Conservation (phyloP, 2,888 invertebrate species). For the Netelia melanura region DNA sequence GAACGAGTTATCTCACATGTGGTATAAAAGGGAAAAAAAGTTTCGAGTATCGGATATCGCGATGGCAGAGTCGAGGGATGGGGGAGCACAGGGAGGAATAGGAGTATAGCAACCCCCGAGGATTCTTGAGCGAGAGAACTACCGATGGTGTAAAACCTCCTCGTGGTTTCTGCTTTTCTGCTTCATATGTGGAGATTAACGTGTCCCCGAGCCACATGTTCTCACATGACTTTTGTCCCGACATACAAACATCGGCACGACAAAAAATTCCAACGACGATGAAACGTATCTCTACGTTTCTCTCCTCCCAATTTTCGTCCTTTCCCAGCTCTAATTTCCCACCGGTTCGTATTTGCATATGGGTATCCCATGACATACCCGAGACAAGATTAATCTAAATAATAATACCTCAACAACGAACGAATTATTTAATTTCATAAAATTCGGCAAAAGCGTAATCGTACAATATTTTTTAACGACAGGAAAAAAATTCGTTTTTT, state of each 20-base stretch:
- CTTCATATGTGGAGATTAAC: slow-evolving; percentile 82
- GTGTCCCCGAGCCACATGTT: slow-evolving; percentile 80
- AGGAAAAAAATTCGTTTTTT: no score
- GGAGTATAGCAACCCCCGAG: slow-evolving; percentile 51
- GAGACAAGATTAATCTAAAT: no score
- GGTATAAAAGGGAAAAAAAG: slow-evolving; percentile 5
- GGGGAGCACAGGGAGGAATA: slow-evolving; percentile 9
- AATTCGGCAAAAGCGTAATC: no score
- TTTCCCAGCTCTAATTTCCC: neutral
- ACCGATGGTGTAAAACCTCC: slow-evolving; percentile 72
- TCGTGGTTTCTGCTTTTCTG: slow-evolving; percentile 80
- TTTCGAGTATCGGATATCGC: neutral
- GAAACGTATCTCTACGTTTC: neutral
- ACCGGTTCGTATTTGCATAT: no score
- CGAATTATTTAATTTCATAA: no score
- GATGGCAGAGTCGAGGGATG: neutral
- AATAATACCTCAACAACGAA: no score
- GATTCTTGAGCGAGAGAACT: slow-evolving; percentile 36
- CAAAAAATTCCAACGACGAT: neutral
- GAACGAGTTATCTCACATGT: neutral
- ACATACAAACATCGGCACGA: neutral
- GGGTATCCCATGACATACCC: no score
- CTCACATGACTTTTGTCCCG: slow-evolving; percentile 62
- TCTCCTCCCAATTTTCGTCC: neutral
- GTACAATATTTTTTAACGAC: no score